phyloP scores from a whole-genome alignment of 1,140 invertebrate species.

The Trachelipus rathkii region DNA sequence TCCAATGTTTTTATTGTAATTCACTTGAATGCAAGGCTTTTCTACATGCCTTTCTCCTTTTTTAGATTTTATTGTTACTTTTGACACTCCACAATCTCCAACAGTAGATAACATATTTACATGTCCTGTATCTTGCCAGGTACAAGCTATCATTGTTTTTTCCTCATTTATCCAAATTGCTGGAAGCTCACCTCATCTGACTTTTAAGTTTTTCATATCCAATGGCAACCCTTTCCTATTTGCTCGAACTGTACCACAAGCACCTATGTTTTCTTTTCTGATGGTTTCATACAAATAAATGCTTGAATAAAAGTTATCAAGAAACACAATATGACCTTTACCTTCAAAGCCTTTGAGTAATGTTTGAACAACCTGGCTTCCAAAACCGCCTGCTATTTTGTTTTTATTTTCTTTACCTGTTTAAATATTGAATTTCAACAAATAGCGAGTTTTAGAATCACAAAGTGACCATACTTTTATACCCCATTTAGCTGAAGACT shows the following conservation, averaged over 20 bases:
- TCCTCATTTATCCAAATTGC: constrained; percentile 12
- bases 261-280: background rate
- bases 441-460: constrained; percentile 16
- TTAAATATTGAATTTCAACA: constrained; percentile 19
- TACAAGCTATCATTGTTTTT: constrained; percentile 17
- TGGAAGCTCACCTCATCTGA: constrained; percentile 8
- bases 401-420: background rate
- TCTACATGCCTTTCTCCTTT: background rate
- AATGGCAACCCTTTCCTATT: constrained; percentile 6
- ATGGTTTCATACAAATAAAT: background rate
- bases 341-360: background rate
- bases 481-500: constrained; percentile 21
- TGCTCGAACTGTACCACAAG: constrained; percentile 14
- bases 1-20: constrained; percentile 20
- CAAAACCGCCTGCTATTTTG: background rate
- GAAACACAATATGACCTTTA: background rate
- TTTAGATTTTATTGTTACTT: constrained; percentile 4
- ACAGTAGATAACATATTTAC: constrained; percentile 14
- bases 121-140: background rate
- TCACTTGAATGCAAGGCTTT: constrained; percentile 14
- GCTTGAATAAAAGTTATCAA: constrained; percentile 23
- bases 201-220: constrained; percentile 2
- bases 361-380: background rate
- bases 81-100: background rate
- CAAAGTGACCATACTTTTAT: constrained; percentile 26